Base-by-base conservation (phyloP, 2,888 invertebrate genomes). In the Drosophila fungiperda region DNA sequence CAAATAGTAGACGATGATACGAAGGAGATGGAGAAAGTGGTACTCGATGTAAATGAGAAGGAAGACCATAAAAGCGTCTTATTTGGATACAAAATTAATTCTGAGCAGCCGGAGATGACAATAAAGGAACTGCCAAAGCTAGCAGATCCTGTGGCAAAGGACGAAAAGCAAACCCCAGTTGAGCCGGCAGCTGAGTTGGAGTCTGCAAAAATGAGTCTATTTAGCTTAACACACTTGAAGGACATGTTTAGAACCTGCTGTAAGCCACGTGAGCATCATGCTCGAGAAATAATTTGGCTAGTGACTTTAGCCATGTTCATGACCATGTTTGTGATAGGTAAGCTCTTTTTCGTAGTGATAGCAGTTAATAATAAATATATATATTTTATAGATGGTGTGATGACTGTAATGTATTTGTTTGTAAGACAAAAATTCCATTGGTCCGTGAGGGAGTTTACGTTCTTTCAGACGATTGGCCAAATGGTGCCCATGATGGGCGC, bases 391-490 rank as follows among this genome's bases (percentile, higher is more conserved):
- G 93, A 90, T 78, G 93, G 93, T 17, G 82, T 76, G n/a, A 85
- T 83, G 70, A 91, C 91, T 2, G 93, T 96, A n/a, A 94, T 94
- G 63, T 96, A 95, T 90, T 86, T 96, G 80, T 96, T 95, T 90
- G 92, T 95, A 0, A 94, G 95, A 68, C 94, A 95, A 57, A 95
- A 95, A 85, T 94, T 97, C 40, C 94, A 95, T 23, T 96, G 96
- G 96, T 94, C 95, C 17, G 93, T 96, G 55, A 92, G 94, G 62
- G 94, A 95, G 26, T 96, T 94, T 83, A 95, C 95, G 0, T 92
- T 94, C 55, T 96, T 93, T 88, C 94, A 94, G n/a, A 95, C 95
- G 1, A 89, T 94, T 0, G 93, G 92, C 45, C 94, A 95, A 9
- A 79, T 94, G 0, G 91, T 95, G 40, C 92, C 94, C 1, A 94